phyloP scores from a whole-genome alignment of 2,113 vertebrate species.

The Nyctereutes procyonoides region DNA sequence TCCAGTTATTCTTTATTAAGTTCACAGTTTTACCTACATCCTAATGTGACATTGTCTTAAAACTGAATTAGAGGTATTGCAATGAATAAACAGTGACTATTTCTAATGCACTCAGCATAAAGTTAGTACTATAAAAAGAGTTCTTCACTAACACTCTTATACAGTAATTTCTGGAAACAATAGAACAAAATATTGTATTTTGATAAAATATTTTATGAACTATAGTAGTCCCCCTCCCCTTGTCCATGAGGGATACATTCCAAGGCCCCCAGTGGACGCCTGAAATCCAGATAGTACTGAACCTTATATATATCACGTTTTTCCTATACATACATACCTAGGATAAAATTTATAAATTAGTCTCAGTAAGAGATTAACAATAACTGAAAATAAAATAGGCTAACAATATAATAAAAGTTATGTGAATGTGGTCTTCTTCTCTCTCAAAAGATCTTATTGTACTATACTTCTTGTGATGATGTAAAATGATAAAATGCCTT shows the following conservation, averaged over 20 bases:
- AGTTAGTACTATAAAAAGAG: not conserved
- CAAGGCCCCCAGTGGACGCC: not conserved
- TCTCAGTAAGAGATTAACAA: not conserved
- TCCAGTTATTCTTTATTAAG: not conserved
- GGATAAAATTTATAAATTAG: not conserved
- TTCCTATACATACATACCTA: not conserved
- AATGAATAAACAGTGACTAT: not conserved
- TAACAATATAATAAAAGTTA: not conserved
- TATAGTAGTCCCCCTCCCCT: not conserved
- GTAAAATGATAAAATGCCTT: not conserved
- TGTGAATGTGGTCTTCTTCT: not conserved
- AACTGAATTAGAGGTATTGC: not conserved
- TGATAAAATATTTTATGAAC: slow-evolving; percentile 35
- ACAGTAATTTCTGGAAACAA: slow-evolving; percentile 53
- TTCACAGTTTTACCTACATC: not conserved
- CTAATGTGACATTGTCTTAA: not conserved
- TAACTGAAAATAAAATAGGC: not conserved
- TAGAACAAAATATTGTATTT: not conserved
- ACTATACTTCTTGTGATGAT: not conserved
- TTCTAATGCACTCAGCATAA: not conserved
- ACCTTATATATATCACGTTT: not conserved
- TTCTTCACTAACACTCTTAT: not conserved
- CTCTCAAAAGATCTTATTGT: not conserved
- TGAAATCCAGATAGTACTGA: not conserved
- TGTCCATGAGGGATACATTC: not conserved